phyloP scores from a whole-genome alignment of 1,140 invertebrate genomes.

The Drosophila cardini region DNA sequence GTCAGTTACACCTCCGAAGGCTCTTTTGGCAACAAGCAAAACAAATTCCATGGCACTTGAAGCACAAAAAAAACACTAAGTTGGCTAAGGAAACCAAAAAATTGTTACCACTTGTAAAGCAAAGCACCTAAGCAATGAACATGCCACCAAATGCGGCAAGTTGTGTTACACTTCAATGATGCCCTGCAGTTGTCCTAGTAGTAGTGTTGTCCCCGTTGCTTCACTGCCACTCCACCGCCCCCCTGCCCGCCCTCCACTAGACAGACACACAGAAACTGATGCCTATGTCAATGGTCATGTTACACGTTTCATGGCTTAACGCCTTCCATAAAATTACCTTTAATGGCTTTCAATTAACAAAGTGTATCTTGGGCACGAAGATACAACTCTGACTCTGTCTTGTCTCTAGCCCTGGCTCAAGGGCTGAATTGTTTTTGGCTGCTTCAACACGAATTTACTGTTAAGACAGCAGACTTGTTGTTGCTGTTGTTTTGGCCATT shows the following conservation, averaged over 20 bases:
- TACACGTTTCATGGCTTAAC: conserved; percentile 85
- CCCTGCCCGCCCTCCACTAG: conserved; percentile 1
- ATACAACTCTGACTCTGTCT: conserved; percentile 50
- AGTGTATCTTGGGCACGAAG: conserved; percentile 80
- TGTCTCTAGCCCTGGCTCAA: conserved; percentile 16
- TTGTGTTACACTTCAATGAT: conserved; percentile 55
- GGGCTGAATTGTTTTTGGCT: conserved; percentile 24
- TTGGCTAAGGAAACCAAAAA: conserved; percentile 9
- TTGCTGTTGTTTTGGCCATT: conserved; percentile 34
- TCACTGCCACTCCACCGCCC: neutral
- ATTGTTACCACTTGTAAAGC: conserved; percentile 67
- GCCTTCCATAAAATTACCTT: conserved; percentile 85
- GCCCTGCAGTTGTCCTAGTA: conserved; percentile 37
- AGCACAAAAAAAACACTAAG: conserved; percentile 9
- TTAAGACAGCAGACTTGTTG: conserved; percentile 61
- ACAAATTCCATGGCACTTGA: conserved; percentile 74
- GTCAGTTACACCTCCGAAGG: conserved; percentile 38
- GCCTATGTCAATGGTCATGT: conserved; percentile 84
- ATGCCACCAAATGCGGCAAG: conserved; percentile 52
- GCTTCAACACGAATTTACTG: conserved; percentile 76
- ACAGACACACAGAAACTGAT: conserved; percentile 44
- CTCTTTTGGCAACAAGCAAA: conserved; percentile 32
- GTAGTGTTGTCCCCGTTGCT: neutral
- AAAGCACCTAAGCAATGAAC: conserved; percentile 43
- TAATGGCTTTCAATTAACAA: conserved; percentile 85